Evolutionary conservation across 2,888 invertebrate species (phyloP).

Genomic region (Drosophila hawaiiensis): DNA sequence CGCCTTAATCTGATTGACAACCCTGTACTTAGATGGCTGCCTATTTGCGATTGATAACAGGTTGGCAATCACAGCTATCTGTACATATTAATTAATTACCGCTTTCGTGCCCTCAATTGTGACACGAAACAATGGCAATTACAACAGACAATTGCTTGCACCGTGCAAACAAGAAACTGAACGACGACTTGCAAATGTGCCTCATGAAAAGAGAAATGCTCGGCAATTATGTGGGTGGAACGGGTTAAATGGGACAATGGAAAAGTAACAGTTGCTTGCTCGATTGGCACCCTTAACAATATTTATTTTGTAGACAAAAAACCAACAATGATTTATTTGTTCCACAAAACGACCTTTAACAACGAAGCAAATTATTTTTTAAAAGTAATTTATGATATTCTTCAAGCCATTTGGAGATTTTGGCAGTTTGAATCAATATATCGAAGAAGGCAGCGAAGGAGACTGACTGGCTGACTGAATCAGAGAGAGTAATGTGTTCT

Average conservation of each 20-base stretch:
- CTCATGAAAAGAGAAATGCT: conserved; percentile 10
- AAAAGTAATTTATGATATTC: neutral
- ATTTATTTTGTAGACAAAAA: conserved; percentile 12
- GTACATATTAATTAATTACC: conserved; percentile 42
- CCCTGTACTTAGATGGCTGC: conserved; percentile 26
- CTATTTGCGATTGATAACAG: conserved; percentile 41
- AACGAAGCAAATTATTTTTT: neutral
- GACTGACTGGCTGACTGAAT: neutral
- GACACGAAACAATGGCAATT: conserved; percentile 22
- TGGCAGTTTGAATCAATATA: neutral
- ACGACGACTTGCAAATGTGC: conserved; percentile 18
- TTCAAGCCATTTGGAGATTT: neutral
- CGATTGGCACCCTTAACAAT: neutral
- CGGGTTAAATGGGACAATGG: neutral
- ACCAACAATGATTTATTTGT: neutral
- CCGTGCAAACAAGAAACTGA: conserved; percentile 39
- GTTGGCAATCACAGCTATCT: conserved; percentile 25
- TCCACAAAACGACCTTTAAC: neutral
- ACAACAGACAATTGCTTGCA: conserved; percentile 45
- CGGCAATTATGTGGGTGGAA: neutral
- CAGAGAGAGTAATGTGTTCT: neutral
- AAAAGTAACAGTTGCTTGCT: conserved; percentile 42
- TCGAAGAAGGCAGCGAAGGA: neutral
- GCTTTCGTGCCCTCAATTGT: conserved; percentile 24
- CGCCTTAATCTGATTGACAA: conserved; percentile 62